Evolutionary conservation across 2,888 invertebrate species (phyloP), one percentile per base, ranked within the genome.

Genomic region (Sphinx pinastri): DNA sequence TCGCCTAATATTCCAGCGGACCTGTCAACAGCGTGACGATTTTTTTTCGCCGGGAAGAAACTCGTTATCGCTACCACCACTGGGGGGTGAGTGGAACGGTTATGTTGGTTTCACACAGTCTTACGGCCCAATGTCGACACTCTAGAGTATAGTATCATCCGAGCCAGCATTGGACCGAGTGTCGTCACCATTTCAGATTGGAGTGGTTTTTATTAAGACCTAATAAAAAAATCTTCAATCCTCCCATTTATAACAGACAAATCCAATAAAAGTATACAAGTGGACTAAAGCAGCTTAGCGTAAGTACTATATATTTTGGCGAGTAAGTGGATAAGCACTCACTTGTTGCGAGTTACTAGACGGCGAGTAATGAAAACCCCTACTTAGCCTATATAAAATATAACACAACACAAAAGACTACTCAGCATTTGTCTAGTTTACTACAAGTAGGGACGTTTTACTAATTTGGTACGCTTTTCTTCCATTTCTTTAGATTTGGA

Each of bases 261-360:
- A 55, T 55, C 19, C 19, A 63, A 5, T 16, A 45, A 47, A 16
- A 13, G 7, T 12, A 13, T 11, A 16, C 13, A 19, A 63, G 12
- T 19, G 47, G 16, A 47, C 45, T 60, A 49, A 49, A 63, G 47
- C 12, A 49, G 49, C 49, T 63, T 19, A 47, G 5, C n/a, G 47
- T 47, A 63, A 49, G 63, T 16, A 63, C 19, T 60, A 47, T 49
- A 25, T 25, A 63, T 49, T 49, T 63, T 13, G 16, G 19, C 47
- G 11, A 55, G 19, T 19, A 63, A 63, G 63, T 19, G 13, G 49
- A 47, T 19, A 47, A 63, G 49, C 49, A 47, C 63, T 63, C 63
- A 63, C 63, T 63, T 63, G 63, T 49, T 63, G 63, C 63, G 63
- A 63, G 47, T 63, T 49, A 63, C 60, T 60, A 60, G 19, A 60